A percentile compares a stretch with the other conserved stretches of the same genome.
Evolutionary conservation across 2,797 vertebrate genomes (phyloP).

Genomic region (Alauda arvensis): DNA sequence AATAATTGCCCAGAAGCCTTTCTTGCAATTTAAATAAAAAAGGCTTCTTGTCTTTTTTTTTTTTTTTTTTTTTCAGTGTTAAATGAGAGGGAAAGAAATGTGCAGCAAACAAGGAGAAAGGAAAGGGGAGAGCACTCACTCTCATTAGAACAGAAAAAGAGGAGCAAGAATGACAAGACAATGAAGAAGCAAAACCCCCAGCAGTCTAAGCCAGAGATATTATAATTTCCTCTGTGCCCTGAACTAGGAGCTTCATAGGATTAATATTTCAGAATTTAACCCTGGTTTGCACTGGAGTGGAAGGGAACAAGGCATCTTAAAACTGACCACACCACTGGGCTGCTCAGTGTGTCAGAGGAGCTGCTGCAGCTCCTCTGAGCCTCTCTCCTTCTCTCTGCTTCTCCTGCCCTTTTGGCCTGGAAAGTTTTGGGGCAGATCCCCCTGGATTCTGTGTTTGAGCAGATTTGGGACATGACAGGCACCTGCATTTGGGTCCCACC

Average conservation of each 20-base stretch:
- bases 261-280: neutral
- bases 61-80: neutral
- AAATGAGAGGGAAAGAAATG: neutral
- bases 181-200: neutral
- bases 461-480: neutral
- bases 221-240: neutral
- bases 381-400: neutral
- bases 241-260: fast-evolving
- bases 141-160: neutral
- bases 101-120: neutral
- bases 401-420: neutral
- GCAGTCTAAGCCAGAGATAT: neutral
- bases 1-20: neutral
- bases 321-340: neutral
- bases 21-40: neutral
- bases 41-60: neutral
- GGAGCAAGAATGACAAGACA: neutral
- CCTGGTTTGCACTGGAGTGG: neutral
- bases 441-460: neutral
- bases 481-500: neutral
- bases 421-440: neutral
- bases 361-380: neutral
- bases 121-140: neutral
- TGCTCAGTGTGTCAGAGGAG: neutral
- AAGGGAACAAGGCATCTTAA: neutral